Evolutionary conservation across 2,113 vertebrate genomes (phyloP).

Genomic region (Puma concolor): DNA sequence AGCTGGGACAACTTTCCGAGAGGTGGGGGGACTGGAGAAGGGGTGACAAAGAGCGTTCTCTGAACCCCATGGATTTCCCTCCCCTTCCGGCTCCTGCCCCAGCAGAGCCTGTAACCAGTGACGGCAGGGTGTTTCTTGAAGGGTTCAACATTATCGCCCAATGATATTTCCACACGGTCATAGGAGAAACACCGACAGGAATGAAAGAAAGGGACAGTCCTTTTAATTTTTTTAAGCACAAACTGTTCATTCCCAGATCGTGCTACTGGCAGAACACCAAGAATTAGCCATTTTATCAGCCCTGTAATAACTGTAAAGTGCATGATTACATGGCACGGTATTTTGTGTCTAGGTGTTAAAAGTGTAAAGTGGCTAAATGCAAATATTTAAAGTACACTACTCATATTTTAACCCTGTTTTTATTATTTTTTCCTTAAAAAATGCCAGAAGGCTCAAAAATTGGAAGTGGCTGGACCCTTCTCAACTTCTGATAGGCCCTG

Average conservation of each 20-base stretch:
- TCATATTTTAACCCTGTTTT: not conserved
- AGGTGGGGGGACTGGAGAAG: not conserved
- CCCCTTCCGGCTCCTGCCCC: not conserved
- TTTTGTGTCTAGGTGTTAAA: not conserved
- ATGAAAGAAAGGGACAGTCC: not conserved
- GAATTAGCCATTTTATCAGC: too few species aligned
- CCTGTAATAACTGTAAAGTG: not conserved
- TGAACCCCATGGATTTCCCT: not conserved
- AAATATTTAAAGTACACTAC: not conserved
- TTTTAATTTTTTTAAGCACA: not conserved
- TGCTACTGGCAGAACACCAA: rapidly evolving
- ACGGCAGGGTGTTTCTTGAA: not conserved
- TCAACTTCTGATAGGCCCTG: not conserved
- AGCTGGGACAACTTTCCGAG: not conserved
- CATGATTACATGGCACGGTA: not conserved
- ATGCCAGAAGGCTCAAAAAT: not conserved
- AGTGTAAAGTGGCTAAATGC: too few species aligned
- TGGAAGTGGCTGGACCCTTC: not conserved
- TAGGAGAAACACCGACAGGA: not conserved
- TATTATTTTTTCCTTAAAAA: not conserved
- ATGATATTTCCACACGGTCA: not conserved
- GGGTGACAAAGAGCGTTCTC: not conserved
- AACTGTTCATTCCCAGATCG: not conserved
- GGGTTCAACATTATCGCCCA: not conserved
- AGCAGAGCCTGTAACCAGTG: not conserved